Base-by-base conservation (phyloP, 2,888 invertebrate species). In the Xylophagus ater region DNA sequence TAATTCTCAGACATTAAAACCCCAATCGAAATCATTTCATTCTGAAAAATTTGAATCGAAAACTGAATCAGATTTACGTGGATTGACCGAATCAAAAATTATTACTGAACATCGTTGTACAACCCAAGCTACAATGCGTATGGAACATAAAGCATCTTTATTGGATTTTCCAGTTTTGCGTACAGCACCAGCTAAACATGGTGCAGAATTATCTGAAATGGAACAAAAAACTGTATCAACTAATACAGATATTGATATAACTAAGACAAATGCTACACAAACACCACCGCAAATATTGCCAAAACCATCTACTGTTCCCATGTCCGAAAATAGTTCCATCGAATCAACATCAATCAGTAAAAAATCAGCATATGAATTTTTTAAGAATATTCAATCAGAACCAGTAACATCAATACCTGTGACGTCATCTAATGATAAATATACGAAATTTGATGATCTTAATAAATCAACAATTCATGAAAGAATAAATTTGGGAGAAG, bases 341-440 rank as follows among this genome's bases (percentile, higher is more conserved):
- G 73, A 77, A 55, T 71, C 71, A 1, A 66, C 67, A 24, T 73
- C 73, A 6, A 76, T 78, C 44, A 70, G 74, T 5, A 78, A 73
- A 49, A 70, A 76, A 46, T 73, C 74, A 37, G 78, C 79, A 2
- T 62, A 77, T 32, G 76, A 75, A 50, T 80, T 73, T 55, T 79
- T 79, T 51, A 76, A 77, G 42, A 73, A 77, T 56, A 72, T 78
- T 15, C 50, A 53, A 38, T 46, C 66, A 56, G 29, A 53, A 51
- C 46, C 56, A 55, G n/a, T 53, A 54, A 34, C 57, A 53, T 7
- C 55, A 61, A 32, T 59, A 26, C 10, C 7, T 9, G 13, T 53
- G 54, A 33, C 58, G 53, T 8, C 55, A 61, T 31, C 60, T n/a
- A 54, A 58, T 26, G 65, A 65, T 38, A 54, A 62, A 40, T 68